phyloP scores from a whole-genome alignment of 1,140 invertebrate species.

The Chironomus striatipennis region DNA sequence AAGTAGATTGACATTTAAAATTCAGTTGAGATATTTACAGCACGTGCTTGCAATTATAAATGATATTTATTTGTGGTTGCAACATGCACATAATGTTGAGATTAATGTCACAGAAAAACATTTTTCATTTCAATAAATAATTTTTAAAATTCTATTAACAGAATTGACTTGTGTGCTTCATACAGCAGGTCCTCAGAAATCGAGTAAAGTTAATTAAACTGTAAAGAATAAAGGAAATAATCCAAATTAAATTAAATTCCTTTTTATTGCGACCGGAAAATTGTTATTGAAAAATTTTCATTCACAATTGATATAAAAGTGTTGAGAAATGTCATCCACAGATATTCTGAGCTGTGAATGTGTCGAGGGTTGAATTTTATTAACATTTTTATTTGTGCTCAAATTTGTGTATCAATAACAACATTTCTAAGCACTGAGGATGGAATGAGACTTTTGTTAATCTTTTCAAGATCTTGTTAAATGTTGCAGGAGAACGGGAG shows the following conservation, averaged over 20 bases:
- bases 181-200: neutral
- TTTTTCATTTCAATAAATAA: no score
- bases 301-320: constrained; percentile 13
- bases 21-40: neutral
- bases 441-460: no score
- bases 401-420: constrained; percentile 24
- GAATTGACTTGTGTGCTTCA: neutral
- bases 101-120: neutral
- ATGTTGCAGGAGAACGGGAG: no score
- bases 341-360: neutral
- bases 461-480: no score
- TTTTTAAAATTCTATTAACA: neutral
- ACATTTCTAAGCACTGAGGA: neutral
- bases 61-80: neutral
- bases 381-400: constrained; percentile 19
- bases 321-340: constrained; percentile 4
- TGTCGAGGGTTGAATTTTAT: constrained; percentile 11
- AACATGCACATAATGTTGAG: neutral
- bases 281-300: constrained; percentile 15
- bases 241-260: constrained; percentile 24
- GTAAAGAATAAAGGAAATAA: neutral
- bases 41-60: neutral
- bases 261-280: constrained; percentile 15
- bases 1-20: neutral
- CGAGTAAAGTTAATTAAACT: neutral